Conservation (phyloP, 2,797 vertebrate genomes). For the Microcaecilia unicolor region DNA sequence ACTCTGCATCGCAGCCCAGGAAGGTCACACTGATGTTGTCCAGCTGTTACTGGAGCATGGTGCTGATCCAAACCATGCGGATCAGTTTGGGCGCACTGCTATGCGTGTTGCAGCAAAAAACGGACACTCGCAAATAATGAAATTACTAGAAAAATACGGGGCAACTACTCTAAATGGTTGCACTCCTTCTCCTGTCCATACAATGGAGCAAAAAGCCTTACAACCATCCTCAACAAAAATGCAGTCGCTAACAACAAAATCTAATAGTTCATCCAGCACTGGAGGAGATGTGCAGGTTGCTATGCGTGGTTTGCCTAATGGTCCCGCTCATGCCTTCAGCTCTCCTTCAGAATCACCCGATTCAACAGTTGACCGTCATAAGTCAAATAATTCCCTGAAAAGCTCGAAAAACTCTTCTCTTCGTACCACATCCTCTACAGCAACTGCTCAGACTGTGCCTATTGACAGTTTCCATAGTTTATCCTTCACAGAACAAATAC, state of each 20-base stretch:
- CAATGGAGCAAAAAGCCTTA: conserved; percentile 83
- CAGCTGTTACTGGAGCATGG: conserved; percentile 84
- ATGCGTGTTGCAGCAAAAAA: conserved; percentile 97
- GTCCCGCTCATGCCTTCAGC: conserved; percentile 87
- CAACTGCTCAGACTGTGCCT: conserved; percentile 92
- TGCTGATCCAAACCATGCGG: conserved; percentile 91
- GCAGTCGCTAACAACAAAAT: conserved; percentile 88
- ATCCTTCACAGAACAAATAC: conserved; percentile 92
- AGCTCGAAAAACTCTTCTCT: conserved; percentile 95
- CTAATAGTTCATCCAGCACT: conserved; percentile 90
- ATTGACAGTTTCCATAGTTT: conserved; percentile 91
- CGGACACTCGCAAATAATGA: conserved; percentile 84
- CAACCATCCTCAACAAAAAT: conserved; percentile 72
- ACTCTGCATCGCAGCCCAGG: conserved; percentile 94
- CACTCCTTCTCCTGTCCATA: conserved; percentile 87
- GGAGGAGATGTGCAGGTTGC: conserved; percentile 79
- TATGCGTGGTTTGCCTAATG: conserved; percentile 73
- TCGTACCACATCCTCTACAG: conserved; percentile 89
- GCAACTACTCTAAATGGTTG: conserved; percentile 81
- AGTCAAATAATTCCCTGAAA: conserved; percentile 94
- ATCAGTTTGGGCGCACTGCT: conserved; percentile 94
- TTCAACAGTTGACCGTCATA: conserved; percentile 89
- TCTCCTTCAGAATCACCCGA: conserved; percentile 93
- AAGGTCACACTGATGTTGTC: conserved; percentile 91
- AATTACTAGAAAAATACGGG: conserved; percentile 90